phyloP scores from a whole-genome alignment of 2,888 invertebrate species.

The Tiphia femorata region DNA sequence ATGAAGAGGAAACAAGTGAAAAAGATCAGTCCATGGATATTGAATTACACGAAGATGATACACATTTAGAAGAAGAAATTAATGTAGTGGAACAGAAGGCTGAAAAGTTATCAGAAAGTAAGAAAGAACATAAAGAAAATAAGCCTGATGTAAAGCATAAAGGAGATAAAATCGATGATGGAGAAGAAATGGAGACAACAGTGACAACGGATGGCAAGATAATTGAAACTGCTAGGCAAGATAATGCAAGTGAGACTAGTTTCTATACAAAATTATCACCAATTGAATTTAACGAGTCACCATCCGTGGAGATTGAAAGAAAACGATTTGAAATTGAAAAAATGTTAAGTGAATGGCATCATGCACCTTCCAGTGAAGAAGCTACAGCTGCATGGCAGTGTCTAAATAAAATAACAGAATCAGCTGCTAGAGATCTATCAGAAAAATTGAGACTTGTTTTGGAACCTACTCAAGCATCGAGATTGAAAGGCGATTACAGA shows the following conservation, averaged over 20 bases:
- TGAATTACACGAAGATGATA: constrained; percentile 61
- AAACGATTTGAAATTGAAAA: constrained; percentile 54
- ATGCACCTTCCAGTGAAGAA: constrained; percentile 67
- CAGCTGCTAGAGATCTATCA: constrained; percentile 86
- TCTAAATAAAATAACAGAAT: constrained; percentile 73
- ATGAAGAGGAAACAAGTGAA: constrained; percentile 69
- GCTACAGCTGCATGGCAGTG: constrained; percentile 75
- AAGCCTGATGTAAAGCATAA: constrained; percentile 46
- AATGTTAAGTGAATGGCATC: constrained; percentile 57
- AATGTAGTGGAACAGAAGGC: constrained; percentile 63
- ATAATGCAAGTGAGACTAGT: constrained; percentile 79
- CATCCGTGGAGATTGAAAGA: constrained; percentile 34
- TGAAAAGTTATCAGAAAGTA: constrained; percentile 69
- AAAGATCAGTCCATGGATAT: constrained; percentile 71
- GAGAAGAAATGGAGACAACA: constrained; percentile 68
- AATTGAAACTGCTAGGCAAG: constrained; percentile 76
- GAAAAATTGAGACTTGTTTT: constrained; percentile 94
- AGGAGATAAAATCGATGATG: constrained; percentile 67
- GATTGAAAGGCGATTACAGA: constrained; percentile 94
- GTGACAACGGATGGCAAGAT: constrained; percentile 83
- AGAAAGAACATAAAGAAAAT: constrained; percentile 64
- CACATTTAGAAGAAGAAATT: constrained; percentile 54
- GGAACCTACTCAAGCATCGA: constrained; percentile 94
- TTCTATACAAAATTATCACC: constrained; percentile 76
- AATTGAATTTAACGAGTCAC: constrained; percentile 16